Base-by-base conservation (phyloP, 2,888 invertebrate species). In the Graphium colonna region DNA sequence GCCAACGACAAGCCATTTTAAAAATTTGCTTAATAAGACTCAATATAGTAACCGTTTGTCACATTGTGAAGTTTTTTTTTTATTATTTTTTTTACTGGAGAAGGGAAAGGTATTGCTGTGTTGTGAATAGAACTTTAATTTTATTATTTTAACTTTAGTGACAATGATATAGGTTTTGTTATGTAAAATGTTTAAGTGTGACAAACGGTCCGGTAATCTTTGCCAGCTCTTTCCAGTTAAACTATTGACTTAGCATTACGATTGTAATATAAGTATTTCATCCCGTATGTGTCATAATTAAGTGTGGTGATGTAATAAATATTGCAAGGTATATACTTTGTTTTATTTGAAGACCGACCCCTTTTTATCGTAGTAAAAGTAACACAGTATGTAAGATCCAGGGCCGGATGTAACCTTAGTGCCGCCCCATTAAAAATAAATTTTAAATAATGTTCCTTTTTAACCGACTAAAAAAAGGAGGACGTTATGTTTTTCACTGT, bases 201-300 rank as follows among this genome's bases (percentile, higher is more conserved):
- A 69, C 57, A 36, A 55, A 45, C 60, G 60, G 56, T 21, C 59
- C 51, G 33, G 15, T 40, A 41, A 47, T 42, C 12, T 45, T 39
- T 53, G 72, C 69, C 71, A 67, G 63, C 65, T 75, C 67, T 78
- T 77, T 75, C 71, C 73, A 71, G 58, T 72, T 67, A 63, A 65
- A 67, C 73, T 50, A 36, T 13, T 69, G 76, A 75, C 75, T 78
- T 76, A 77, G 77, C 80, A 75, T 61, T 59, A 57, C 68, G 67
- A 74, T 68, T 74, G 73, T 80, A 77, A 70, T 69, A 58, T 83
- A 84, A 81, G 79, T 64, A 81, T 74, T 78, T 74, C 79, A 82
- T 77, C 78, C 73, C 75, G 69, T 78, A 76, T 75, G 87, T 87
- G 86, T 87, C 84, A 87, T 87, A 84, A 62, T 80, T 83, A 71